These are phyloP conservation scores for Pteropus rufus DNA, from an alignment of 2,797 vertebrate species.

Conservation along the genomic window DNA sequence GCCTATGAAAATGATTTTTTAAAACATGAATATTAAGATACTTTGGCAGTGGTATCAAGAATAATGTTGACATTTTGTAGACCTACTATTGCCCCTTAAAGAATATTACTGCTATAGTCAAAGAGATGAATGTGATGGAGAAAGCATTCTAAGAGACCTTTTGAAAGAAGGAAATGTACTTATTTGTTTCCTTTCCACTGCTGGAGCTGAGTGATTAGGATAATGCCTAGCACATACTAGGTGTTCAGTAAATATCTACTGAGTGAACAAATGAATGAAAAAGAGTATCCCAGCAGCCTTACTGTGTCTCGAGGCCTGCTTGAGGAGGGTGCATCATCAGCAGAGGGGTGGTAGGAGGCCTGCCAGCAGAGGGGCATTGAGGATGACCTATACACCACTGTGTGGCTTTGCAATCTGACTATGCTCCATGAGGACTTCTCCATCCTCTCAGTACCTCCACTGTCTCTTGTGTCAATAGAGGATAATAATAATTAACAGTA, in stretches of 20 bases:
- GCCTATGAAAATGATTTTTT: slow-evolving; percentile 19
- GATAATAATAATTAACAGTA: neutral
- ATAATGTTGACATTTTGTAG: neutral
- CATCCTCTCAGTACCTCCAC: neutral
- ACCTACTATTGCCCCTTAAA: neutral
- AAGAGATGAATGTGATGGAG: neutral
- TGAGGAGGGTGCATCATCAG: neutral
- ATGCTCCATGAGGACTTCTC: neutral
- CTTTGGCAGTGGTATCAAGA: neutral
- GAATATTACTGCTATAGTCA: neutral
- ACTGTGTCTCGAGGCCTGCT: neutral
- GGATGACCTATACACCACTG: neutral
- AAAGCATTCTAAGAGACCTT: neutral
- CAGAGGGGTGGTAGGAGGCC: neutral
- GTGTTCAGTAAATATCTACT: neutral
- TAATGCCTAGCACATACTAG: neutral
- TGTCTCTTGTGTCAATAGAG: neutral
- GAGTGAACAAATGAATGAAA: neutral
- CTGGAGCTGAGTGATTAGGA: neutral
- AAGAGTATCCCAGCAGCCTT: neutral
- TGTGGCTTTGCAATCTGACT: neutral
- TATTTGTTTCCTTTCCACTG: neutral
- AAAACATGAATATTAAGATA: neutral
- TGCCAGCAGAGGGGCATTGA: neutral
- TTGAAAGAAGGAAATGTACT: neutral